phyloP scores from a whole-genome alignment of 2,888 invertebrate species.

The Podotricha telesiphe region DNA sequence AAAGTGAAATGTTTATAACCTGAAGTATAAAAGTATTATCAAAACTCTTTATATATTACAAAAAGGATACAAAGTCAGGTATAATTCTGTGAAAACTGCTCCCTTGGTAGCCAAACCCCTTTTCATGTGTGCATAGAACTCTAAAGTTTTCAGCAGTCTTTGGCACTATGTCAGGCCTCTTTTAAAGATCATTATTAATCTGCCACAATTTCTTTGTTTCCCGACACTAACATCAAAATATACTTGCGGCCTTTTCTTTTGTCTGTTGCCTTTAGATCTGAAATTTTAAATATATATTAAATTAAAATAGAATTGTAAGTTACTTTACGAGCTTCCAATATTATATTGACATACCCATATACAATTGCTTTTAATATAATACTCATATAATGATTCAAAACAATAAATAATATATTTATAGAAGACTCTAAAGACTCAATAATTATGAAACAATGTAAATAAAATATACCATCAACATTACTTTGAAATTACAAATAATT shows the following conservation, averaged over 20 bases:
- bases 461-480: no score
- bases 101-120: constrained; percentile 97
- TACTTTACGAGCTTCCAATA: no score
- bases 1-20: neutral
- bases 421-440: no score
- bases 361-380: no score
- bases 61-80: constrained; percentile 97
- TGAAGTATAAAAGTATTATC: no score
- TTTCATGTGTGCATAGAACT: constrained; percentile 96
- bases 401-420: no score
- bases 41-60: neutral
- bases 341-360: no score
- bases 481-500: no score
- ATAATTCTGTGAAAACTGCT: constrained; percentile 96
- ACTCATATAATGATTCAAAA: no score
- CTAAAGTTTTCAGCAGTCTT: constrained; percentile 97
- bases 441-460: no score
- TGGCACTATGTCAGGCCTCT: constrained; percentile 95
- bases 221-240: constrained; percentile 98
- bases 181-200: constrained; percentile 97
- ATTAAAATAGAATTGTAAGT: no score
- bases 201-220: constrained; percentile 92
- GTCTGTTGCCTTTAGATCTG: constrained; percentile 67
- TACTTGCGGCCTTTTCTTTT: constrained; percentile 92
- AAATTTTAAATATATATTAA: constrained; percentile 43